A percentile compares a stretch with the other conserved stretches of the same genome.
Conservation (phyloP, 2,797 vertebrate species). For the Aeoliscus strigatus region DNA sequence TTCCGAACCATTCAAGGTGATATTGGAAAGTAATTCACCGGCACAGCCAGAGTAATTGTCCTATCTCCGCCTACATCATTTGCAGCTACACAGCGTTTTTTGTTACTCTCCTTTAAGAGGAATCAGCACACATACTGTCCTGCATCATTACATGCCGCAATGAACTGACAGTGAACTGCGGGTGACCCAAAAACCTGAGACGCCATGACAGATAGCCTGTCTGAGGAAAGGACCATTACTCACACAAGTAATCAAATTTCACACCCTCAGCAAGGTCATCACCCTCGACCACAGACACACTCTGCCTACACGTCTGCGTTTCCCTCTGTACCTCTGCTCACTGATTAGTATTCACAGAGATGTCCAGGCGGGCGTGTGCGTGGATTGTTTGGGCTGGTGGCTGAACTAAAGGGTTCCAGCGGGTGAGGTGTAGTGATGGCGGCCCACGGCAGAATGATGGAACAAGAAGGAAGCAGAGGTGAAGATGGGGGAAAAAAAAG, state of each 20-base stretch:
- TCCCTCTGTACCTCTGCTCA: conserved; percentile 17
- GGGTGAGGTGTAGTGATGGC: neutral
- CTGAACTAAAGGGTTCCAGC: too few species aligned
- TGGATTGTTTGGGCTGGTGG: too few species aligned
- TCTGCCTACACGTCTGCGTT: neutral
- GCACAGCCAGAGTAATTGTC: conserved; percentile 4
- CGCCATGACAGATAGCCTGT: conserved; percentile 6
- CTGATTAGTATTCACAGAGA: conserved; percentile 39
- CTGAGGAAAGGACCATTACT: conserved; percentile 23
- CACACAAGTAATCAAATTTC: conserved; percentile 39
- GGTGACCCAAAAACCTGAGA: conserved; percentile 16
- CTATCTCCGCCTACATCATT: conserved; percentile 8
- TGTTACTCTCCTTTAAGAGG: conserved; percentile 3
- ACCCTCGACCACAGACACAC: conserved; percentile 1
- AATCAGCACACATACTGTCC: neutral
- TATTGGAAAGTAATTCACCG: conserved; percentile 11
- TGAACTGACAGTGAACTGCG: conserved; percentile 10
- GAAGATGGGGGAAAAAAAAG: conserved; percentile 6
- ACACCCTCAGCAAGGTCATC: conserved; percentile 40
- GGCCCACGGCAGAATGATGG: neutral
- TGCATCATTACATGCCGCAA: neutral
- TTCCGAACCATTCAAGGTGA: conserved; percentile 16
- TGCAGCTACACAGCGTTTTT: neutral
- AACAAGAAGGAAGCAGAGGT: neutral
- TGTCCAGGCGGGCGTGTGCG: neutral